These are phyloP conservation scores for Parnassius glacialis DNA, from an alignment of 2,888 invertebrate genomes.

Conservation along the genomic window DNA sequence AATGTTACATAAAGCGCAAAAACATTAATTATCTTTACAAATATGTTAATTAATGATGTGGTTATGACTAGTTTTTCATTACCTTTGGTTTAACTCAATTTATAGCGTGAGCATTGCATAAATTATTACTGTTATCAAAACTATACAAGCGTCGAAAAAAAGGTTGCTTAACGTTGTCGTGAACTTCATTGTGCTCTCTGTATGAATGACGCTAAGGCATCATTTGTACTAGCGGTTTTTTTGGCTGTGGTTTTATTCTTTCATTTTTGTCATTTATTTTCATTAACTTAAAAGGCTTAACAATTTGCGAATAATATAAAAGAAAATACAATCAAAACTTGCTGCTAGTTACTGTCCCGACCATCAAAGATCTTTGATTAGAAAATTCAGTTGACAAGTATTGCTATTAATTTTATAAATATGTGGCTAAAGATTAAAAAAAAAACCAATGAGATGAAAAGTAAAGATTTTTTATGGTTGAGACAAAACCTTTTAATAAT, in stretches of 20 bases:
- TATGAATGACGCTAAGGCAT: constrained; percentile 15
- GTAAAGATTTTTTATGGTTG: background rate
- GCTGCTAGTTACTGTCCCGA: background rate
- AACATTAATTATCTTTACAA: no score
- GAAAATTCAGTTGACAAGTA: no score
- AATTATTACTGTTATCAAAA: background rate
- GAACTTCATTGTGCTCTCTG: constrained; percentile 10
- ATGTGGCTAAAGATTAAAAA: no score
- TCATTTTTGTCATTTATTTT: background rate
- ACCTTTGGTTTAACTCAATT: no score
- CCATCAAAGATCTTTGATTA: background rate
- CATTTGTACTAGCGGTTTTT: background rate
- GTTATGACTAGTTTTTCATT: no score
- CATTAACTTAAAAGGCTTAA: background rate
- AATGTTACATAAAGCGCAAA: no score
- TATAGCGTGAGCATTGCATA: background rate
- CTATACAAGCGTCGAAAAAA: no score
- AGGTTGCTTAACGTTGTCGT: background rate
- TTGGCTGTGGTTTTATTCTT: background rate
- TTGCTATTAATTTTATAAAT: no score
- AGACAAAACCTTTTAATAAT: no score
- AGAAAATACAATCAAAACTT: background rate
- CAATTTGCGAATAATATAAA: background rate
- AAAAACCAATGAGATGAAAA: no score
- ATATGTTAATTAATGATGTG: no score